Evolutionary conservation across 2,113 vertebrate species (phyloP), one percentile per base, ranked within the genome.

Genomic region (Scomber japonicus): DNA sequence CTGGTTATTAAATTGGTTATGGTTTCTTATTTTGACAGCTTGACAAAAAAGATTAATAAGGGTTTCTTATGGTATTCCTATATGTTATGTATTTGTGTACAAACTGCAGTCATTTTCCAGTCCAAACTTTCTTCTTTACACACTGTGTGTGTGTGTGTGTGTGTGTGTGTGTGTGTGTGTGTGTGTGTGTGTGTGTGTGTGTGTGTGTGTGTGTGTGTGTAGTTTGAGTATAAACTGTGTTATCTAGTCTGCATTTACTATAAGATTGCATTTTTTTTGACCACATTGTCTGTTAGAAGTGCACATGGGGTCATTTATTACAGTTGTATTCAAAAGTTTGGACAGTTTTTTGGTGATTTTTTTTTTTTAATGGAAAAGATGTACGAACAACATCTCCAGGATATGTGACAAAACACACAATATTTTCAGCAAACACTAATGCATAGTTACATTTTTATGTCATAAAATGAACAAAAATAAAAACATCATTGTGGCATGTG

Each of bases 71-170:
- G 55, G 12, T 21, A 7, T 40, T 40, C 35, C 35, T 40, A 40
- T 27, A 27, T 27, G 24, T 53, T n/a, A 80, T 19, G 65, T 15
- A 66, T 59, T 31, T 46, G 5, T 53, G 1, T 44, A 24, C 7
- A 57, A 46, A 50, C 11, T 64, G 21, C 19, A 68, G 11, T 40
- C 7, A 27, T 40, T 40, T 74, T 49, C 17, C 19, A 30, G 2
- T 50, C 10, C 74, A 56, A 64, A 19, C 17, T 64, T 12, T 77
- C 61, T 24, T 72, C 61, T 24, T 72, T 50, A 56, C 13, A 46
- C 48, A 16, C 19, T 15, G 13, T 81, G 62, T 45, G 1, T 17
- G 35, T 73, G 51, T 65, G 61, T n/a, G 3, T 31, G 31, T 24
- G 15, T 75, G 50, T 69, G 51, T 30, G 5, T 2, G 3, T 31